phyloP scores from a whole-genome alignment of 2,797 vertebrate species.

The Octomys mimax region DNA sequence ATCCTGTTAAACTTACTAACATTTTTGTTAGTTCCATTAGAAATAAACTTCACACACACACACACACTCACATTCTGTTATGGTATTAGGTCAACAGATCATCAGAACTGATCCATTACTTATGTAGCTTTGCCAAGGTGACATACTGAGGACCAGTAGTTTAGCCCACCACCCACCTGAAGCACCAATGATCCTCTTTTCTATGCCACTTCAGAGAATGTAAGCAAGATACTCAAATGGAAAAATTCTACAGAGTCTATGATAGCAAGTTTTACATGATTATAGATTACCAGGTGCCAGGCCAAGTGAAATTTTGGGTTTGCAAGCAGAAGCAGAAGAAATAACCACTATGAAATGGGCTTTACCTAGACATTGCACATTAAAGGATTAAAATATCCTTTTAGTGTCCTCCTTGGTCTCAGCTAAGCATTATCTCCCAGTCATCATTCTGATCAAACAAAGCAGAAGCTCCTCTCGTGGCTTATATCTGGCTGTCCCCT shows the following conservation, averaged over 20 bases:
- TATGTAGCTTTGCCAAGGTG: background rate
- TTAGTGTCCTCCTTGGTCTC: background rate
- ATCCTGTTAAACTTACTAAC: slow-evolving; percentile 28
- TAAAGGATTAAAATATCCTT: background rate
- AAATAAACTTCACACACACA: background rate
- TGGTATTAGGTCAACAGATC: slow-evolving; percentile 9
- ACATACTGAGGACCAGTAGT: background rate
- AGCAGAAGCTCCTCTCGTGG: background rate
- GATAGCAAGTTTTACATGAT: background rate
- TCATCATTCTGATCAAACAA: slow-evolving; percentile 15
- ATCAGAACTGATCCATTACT: background rate
- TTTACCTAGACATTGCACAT: background rate
- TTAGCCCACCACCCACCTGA: background rate
- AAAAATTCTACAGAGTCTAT: background rate
- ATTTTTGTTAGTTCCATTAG: slow-evolving; percentile 32
- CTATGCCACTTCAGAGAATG: background rate
- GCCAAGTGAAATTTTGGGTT: slow-evolving; percentile 11
- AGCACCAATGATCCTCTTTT: background rate
- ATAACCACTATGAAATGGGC: background rate
- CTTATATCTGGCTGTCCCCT: background rate
- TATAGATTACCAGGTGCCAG: background rate
- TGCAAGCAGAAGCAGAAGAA: slow-evolving; percentile 13
- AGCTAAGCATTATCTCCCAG: background rate
- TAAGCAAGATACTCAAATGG: background rate
- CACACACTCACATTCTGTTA: background rate